Conservation (phyloP, 2,888 invertebrate species). For the Myathropa florea region DNA sequence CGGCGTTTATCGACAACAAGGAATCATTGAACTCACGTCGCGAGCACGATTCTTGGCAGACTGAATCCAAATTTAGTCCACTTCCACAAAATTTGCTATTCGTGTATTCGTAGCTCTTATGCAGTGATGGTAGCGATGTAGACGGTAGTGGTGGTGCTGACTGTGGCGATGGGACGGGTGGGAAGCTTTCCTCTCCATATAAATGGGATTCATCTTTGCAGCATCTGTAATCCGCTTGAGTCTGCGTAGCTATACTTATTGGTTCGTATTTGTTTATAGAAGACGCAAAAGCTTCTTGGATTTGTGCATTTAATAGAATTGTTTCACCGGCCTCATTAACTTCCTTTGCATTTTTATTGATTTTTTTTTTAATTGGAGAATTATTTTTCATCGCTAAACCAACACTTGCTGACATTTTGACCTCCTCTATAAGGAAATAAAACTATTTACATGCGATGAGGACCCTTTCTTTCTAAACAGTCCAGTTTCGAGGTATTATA, state of each 20-base stretch:
- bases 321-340: background rate
- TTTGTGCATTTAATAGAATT: conserved; percentile 6
- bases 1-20: conserved; percentile 7
- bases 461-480: too few species aligned
- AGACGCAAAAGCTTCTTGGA: conserved; percentile 23
- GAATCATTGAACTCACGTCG: conserved; percentile 54
- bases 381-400: background rate
- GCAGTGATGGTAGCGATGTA: conserved; percentile 21
- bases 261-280: conserved; percentile 16
- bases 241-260: conserved; percentile 21
- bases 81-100: conserved; percentile 39
- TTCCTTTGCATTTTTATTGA: conserved; percentile 3
- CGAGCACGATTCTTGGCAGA: conserved; percentile 52
- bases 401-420: conserved; percentile 22
- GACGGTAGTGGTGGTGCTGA: conserved; percentile 4
- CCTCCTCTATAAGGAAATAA: background rate
- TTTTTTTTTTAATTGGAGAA: background rate
- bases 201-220: conserved; percentile 13
- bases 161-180: conserved; percentile 3
- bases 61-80: conserved; percentile 50
- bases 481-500: too few species aligned
- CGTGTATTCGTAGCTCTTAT: conserved; percentile 13
- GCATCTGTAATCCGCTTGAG: conserved; percentile 22
- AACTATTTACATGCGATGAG: background rate
- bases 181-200: conserved; percentile 23